A percentile compares a stretch with the other conserved stretches of the same genome.
phyloP scores from a whole-genome alignment of 2,113 vertebrate genomes.

The Phrynocephalus versicolor region DNA sequence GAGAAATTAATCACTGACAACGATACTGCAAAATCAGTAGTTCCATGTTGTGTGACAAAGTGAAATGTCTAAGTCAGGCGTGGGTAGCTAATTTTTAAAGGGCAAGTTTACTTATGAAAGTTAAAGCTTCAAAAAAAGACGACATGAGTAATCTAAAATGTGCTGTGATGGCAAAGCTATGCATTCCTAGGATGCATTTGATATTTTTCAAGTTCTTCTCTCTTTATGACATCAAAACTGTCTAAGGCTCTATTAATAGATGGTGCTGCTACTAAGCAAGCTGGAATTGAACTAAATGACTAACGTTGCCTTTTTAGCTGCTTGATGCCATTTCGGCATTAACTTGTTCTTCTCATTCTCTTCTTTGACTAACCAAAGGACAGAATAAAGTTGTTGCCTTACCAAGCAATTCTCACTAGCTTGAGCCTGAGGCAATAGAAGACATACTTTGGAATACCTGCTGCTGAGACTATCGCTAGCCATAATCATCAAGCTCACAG shows the following conservation, averaged over 20 bases:
- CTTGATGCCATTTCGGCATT: not conserved
- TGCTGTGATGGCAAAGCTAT: conserved; percentile 11
- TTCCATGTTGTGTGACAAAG: not conserved
- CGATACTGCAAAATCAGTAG: not conserved
- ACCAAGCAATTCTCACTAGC: not conserved
- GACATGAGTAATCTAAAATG: not conserved
- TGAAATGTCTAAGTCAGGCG: not conserved
- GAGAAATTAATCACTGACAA: not conserved
- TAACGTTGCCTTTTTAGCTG: not conserved
- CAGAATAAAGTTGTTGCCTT: not conserved
- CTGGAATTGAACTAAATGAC: not conserved
- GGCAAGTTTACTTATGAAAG: not conserved
- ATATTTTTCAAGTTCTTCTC: not conserved
- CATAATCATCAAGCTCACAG: not conserved
- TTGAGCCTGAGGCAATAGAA: not conserved
- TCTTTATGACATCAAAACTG: not conserved
- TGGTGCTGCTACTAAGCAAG: not conserved
- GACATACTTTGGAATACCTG: not conserved
- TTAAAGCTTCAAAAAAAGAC: not conserved
- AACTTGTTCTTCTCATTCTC: not conserved
- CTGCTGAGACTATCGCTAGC: not conserved
- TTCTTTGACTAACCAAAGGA: not conserved
- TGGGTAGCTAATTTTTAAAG: conserved; percentile 19
- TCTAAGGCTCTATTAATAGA: not conserved
- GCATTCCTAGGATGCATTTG: not conserved